A percentile compares a stretch with the other conserved stretches of the same genome.
phyloP scores from a whole-genome alignment of 2,797 vertebrate species.

The Tapirus indicus region DNA sequence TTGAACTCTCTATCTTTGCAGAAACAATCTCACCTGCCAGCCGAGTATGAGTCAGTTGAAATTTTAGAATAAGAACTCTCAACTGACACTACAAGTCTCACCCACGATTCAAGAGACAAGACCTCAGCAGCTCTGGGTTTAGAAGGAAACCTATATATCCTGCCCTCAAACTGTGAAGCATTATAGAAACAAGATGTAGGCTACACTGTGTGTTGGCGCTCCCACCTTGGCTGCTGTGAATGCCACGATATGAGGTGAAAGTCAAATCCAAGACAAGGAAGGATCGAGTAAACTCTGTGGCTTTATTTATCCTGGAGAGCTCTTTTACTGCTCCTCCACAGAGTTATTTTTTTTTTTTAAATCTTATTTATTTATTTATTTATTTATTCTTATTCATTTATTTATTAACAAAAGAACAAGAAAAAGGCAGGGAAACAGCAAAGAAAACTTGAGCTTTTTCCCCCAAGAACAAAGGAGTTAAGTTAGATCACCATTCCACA shows the following conservation, averaged over 20 bases:
- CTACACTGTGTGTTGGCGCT: neutral
- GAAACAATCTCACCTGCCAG: constrained; percentile 77
- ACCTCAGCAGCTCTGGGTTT: constrained; percentile 54
- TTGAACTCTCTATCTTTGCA: constrained; percentile 77
- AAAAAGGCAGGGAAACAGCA: neutral
- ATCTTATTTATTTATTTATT: neutral
- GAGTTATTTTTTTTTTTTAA: neutral
- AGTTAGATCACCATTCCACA: neutral
- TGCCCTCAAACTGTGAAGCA: constrained; percentile 61
- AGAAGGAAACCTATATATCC: constrained; percentile 22
- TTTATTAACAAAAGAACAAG: neutral
- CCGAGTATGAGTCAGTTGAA: constrained; percentile 71
- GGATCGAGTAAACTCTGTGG: neutral
- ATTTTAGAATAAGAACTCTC: constrained; percentile 78
- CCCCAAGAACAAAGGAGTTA: neutral
- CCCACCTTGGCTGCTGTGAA: rapidly evolving
- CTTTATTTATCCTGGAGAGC: neutral
- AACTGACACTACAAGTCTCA: constrained; percentile 70
- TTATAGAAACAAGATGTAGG: constrained; percentile 34
- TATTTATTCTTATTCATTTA: neutral
- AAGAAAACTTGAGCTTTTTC: neutral
- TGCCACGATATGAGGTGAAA: neutral
- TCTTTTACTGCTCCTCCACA: neutral
- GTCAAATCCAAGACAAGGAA: neutral
- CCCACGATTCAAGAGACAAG: constrained; percentile 57